Percentiles rank a stretch among this genome's conserved stretches.
phyloP scores from a whole-genome alignment of 2,113 vertebrate genomes.

The Oreochromis spilurus region DNA sequence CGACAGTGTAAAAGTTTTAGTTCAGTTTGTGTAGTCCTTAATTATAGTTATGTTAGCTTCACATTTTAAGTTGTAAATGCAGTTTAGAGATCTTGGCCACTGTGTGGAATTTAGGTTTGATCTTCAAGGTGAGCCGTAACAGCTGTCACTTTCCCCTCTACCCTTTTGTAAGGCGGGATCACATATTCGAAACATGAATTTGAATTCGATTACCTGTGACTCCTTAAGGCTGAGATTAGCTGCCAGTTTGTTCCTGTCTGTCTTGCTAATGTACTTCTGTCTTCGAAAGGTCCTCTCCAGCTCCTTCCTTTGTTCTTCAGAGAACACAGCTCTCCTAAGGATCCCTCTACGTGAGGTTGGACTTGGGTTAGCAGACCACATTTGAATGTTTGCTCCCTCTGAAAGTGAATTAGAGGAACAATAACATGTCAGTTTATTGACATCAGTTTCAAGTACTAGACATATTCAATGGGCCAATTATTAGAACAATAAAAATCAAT shows the following conservation, averaged over 20 bases:
- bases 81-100: neutral
- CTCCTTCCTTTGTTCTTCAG: conserved; percentile 91
- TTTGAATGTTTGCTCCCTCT: conserved; percentile 80
- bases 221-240: conserved; percentile 88
- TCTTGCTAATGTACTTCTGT: conserved; percentile 98
- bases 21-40: neutral
- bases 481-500: neutral
- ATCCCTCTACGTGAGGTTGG: conserved; percentile 86
- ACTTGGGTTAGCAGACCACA: conserved; percentile 79
- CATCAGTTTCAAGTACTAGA: neutral
- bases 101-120: neutral
- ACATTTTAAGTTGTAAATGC: neutral
- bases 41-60: neutral
- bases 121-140: neutral
- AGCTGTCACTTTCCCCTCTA: neutral
- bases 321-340: conserved; percentile 93
- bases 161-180: neutral
- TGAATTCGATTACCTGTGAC: conserved; percentile 82
- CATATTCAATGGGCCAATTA: neutral
- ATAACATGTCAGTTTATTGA: neutral
- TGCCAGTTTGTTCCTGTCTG: conserved; percentile 89
- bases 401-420: neutral
- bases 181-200: neutral
- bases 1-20: neutral
- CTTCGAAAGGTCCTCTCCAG: conserved; percentile 94